Evolutionary conservation across 2,797 vertebrate genomes (phyloP).

Genomic region (Channallabes apus): DNA sequence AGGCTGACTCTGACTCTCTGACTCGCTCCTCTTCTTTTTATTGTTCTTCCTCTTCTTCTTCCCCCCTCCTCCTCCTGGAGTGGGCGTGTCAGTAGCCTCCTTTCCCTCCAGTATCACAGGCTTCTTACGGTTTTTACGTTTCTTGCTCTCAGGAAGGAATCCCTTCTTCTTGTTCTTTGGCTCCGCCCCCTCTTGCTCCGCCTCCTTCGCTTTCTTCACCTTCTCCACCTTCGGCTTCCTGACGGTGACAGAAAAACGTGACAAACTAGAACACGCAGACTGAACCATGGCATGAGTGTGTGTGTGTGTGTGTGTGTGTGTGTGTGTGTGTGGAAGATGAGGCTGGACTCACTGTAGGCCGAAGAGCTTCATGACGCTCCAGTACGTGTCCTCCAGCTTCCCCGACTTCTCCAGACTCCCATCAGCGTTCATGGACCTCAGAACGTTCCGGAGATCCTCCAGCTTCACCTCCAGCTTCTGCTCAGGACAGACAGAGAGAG

Average conservation of each 20-base stretch:
- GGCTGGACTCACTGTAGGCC: constrained; percentile 78
- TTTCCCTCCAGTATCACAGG: constrained; percentile 47
- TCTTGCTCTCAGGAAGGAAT: constrained; percentile 89
- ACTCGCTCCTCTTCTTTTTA: constrained; percentile 65
- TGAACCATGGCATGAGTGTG: not conserved
- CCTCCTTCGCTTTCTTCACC: constrained; percentile 57
- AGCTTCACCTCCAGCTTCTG: constrained; percentile 83
- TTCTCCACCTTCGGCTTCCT: constrained; percentile 86
- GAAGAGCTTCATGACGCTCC: constrained; percentile 85
- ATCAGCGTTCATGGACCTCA: constrained; percentile 66
- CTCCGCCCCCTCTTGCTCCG: constrained; percentile 42
- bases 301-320: not conserved
- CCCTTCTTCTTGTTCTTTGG: constrained; percentile 83
- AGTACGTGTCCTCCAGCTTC: constrained; percentile 83
- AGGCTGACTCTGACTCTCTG: constrained; percentile 49
- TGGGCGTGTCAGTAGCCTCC: constrained; percentile 45
- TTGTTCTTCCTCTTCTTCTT: constrained; percentile 67
- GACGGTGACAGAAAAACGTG: not conserved
- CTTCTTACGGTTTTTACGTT: constrained; percentile 80
- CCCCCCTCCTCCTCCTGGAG: constrained; percentile 45
- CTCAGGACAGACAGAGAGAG: constrained; percentile 13
- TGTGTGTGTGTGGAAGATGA: not conserved
- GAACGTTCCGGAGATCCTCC: constrained; percentile 63
- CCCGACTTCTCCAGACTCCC: constrained; percentile 69
- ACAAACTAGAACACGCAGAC: not conserved